Percentiles rank a stretch among this genome's conserved stretches.
Evolutionary conservation across 2,888 invertebrate species (phyloP).

Genomic region (Apamea crenata): DNA sequence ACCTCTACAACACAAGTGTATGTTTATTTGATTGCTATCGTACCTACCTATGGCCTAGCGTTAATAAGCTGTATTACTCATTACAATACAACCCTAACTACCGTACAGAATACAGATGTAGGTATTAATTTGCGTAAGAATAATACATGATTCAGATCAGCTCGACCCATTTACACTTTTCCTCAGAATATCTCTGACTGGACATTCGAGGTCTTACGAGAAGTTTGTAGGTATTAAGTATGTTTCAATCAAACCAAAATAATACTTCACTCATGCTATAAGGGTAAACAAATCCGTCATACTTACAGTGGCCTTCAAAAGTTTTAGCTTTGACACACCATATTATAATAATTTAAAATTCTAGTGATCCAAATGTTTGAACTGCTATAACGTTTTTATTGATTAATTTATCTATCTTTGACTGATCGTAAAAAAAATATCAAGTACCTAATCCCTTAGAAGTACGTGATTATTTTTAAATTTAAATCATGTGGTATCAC

Average conservation of each 20-base stretch:
- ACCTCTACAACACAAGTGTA: background rate
- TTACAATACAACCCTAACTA: slow-evolving; percentile 31
- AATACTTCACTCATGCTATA: slow-evolving; percentile 29
- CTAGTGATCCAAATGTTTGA: background rate
- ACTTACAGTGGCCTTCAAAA: background rate
- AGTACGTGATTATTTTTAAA: background rate
- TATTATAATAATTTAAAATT: background rate
- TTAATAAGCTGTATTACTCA: slow-evolving; percentile 35
- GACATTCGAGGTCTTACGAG: slow-evolving; percentile 36
- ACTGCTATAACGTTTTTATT: background rate
- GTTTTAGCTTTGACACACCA: background rate
- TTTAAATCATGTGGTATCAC: background rate
- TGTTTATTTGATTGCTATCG: slow-evolving; percentile 17
- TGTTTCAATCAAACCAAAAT: slow-evolving; percentile 44
- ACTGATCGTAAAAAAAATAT: too few species aligned
- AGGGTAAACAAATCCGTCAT: slow-evolving; percentile 37
- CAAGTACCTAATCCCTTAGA: background rate
- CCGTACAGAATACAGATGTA: slow-evolving; percentile 10
- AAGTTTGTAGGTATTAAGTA: slow-evolving; percentile 9
- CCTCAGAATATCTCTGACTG: slow-evolving; percentile 50
- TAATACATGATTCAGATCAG: slow-evolving; percentile 45
- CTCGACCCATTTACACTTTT: slow-evolving; percentile 54
- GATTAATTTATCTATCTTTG: background rate
- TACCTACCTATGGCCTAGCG: slow-evolving; percentile 8
- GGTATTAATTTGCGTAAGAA: slow-evolving; percentile 17